Evolutionary conservation across 2,113 vertebrate genomes (phyloP), one percentile per base, ranked within the genome.

Genomic region (Dicrurus megarhynchus): DNA sequence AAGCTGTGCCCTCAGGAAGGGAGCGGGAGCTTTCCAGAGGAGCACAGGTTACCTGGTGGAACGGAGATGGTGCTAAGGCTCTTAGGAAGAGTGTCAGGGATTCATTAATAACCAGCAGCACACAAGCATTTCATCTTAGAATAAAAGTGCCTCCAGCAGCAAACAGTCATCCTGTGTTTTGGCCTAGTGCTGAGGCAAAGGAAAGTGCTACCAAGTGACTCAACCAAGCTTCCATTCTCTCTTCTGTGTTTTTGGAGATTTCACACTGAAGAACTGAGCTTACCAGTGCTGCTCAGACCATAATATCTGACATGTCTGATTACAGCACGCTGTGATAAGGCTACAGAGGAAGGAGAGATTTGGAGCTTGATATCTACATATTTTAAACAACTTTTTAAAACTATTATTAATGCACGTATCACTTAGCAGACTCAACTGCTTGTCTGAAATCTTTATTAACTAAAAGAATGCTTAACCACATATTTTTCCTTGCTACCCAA

Each of bases 1-100:
- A 95, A 95, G 74, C 87, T 93, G 61, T 55, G 84, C 91, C 89
- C 94, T 93, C 69, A 79, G 91, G 93, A 96, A 94, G 84, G 6
- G 49, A 91, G 73, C 2, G 0, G 69, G 41, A 89, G 89, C 80
- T 46, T 82, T 91, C 93, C 87, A 76, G 81, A 71, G n/a, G 87
- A 95, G 78, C 87, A 95, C 81, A 46, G 95, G 96, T 93, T 87
- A 92, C 69, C 76, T 90, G 84, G 84, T 91, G 78, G 81, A 81
- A 85, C 19, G 47, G 84, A 79, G 82, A 87, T 42, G 77, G 74
- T 69, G 94, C 78, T 93, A 57, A 87, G 89, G 78, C 61, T 80
- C 81, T 90, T 47, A 80, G 10, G 37, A 89, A 73, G 69, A 75
- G 70, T 44, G 70, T 50, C 30, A 37, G 84, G 67, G 74, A 91